phyloP scores from a whole-genome alignment of 2,888 invertebrate species.

The Agriotes lineatus region DNA sequence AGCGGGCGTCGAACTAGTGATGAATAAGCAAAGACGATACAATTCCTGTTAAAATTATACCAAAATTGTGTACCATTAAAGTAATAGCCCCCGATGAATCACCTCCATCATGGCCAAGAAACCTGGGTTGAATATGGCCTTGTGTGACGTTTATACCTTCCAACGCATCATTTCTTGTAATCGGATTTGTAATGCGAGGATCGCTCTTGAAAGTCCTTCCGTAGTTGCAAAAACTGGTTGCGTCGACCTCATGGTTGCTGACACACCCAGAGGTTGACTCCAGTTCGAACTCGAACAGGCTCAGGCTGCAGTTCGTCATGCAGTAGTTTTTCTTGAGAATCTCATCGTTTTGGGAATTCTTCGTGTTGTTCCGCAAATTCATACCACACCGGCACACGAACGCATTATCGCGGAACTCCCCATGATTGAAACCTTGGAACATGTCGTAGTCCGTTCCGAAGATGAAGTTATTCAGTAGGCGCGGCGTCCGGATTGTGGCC shows the following conservation, averaged over 20 bases:
- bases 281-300: constrained; percentile 32
- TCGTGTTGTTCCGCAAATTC: constrained; percentile 21
- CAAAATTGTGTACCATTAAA: not conserved
- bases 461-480: constrained; percentile 26
- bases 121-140: not conserved
- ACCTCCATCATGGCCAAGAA: not conserved
- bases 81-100: too few species aligned
- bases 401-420: constrained; percentile 31
- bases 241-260: constrained; percentile 14
- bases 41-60: too few species aligned
- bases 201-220: constrained; percentile 1
- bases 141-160: not conserved
- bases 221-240: constrained; percentile 13
- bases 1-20: too few species aligned
- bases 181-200: not conserved
- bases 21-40: too few species aligned
- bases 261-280: constrained; percentile 23
- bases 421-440: constrained; percentile 15
- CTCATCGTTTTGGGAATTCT: constrained; percentile 26
- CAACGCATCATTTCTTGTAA: not conserved
- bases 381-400: constrained; percentile 29
- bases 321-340: constrained; percentile 37
- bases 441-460: not conserved
- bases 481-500: not conserved
- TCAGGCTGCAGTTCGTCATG: constrained; percentile 25